These are phyloP conservation scores for Tenualosa ilisha DNA, from an alignment of 2,797 vertebrate genomes.

Conservation along the genomic window DNA sequence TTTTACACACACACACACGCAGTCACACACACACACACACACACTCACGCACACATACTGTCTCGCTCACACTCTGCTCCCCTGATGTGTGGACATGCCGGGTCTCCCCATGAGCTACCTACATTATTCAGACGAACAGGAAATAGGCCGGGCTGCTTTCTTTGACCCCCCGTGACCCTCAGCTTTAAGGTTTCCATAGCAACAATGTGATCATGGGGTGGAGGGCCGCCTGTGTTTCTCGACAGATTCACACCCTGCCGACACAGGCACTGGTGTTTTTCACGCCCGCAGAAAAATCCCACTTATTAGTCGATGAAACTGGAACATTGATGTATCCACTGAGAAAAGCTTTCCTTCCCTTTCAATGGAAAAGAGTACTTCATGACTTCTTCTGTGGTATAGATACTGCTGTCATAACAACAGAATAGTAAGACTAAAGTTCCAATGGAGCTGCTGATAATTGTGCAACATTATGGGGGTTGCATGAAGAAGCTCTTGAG, in stretches of 20 bases:
- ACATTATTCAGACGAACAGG: slow-evolving; percentile 36
- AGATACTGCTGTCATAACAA: neutral
- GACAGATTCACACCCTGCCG: neutral
- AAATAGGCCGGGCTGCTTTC: slow-evolving; percentile 22
- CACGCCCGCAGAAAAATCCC: neutral
- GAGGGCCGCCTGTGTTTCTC: neutral
- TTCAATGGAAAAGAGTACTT: neutral
- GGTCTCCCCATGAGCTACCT: slow-evolving; percentile 15
- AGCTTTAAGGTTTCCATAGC: neutral
- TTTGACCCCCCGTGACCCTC: slow-evolving; percentile 12
- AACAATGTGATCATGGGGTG: neutral
- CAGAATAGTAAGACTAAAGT: neutral
- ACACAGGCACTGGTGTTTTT: neutral
- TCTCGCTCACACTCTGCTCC: slow-evolving; percentile 39
- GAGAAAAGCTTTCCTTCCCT: neutral
- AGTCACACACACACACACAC: slow-evolving; percentile 25
- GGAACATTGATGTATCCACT: neutral
- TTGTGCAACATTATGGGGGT: neutral
- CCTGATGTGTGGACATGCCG: slow-evolving; percentile 30
- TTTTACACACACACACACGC: neutral
- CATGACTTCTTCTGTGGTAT: neutral
- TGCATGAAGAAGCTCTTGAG: too few species aligned
- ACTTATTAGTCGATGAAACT: neutral
- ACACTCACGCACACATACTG: slow-evolving; percentile 1
- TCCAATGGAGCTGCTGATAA: neutral